phyloP scores from a whole-genome alignment of 2,797 vertebrate species.

The Xerus rutilus region DNA sequence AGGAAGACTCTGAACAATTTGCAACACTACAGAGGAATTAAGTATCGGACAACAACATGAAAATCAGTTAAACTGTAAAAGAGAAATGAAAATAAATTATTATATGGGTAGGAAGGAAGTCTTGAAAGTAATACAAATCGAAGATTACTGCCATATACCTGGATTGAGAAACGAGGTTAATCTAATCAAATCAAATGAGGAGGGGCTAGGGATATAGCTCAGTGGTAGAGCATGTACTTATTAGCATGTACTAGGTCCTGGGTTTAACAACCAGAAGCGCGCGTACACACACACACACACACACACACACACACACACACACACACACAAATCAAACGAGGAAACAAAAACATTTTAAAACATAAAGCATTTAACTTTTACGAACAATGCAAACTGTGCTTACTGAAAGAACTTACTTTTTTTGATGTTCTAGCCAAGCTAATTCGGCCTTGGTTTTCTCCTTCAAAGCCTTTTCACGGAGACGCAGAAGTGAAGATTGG shows the following conservation, averaged over 20 bases:
- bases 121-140: conserved; percentile 40
- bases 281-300: not conserved
- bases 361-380: conserved; percentile 38
- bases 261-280: not conserved
- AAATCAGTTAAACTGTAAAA: not conserved
- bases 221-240: not conserved
- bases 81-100: conserved; percentile 51
- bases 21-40: not conserved
- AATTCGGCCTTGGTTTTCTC: conserved; percentile 97
- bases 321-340: not conserved
- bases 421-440: conserved; percentile 98
- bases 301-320: too few species aligned
- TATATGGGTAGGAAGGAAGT: not conserved
- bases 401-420: conserved; percentile 88
- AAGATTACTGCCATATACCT: not conserved
- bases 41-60: conserved; percentile 20
- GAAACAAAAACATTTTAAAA: conserved; percentile 57
- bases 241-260: not conserved
- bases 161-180: conserved; percentile 21
- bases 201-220: not conserved
- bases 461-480: conserved; percentile 96
- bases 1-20: conserved; percentile 43
- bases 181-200: not conserved
- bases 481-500: conserved; percentile 95
- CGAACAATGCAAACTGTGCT: not conserved